phyloP scores from a whole-genome alignment of 2,888 invertebrate species.

The Agrotis segetum region DNA sequence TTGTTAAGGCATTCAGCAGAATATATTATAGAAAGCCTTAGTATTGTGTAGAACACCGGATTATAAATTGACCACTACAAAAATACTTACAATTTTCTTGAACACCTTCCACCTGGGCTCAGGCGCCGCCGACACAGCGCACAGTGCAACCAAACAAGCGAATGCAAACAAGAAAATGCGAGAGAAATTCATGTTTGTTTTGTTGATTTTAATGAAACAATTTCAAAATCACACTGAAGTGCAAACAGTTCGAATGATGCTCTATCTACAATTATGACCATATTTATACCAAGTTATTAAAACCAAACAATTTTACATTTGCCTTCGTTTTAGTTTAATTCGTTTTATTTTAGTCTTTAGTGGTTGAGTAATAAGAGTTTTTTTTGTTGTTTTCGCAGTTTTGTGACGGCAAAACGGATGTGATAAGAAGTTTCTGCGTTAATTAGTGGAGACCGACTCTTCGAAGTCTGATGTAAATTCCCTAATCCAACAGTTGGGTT shows the following conservation, averaged over 20 bases:
- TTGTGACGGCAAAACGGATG: neutral
- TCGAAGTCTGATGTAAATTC: slow-evolving; percentile 51
- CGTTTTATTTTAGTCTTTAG: slow-evolving; percentile 26
- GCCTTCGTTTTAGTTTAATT: neutral
- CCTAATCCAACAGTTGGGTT: slow-evolving; percentile 48
- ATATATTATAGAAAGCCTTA: too few relatives aligned
- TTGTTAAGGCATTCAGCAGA: too few relatives aligned
- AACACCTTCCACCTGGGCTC: slow-evolving; percentile 73
- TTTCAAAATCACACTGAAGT: slow-evolving; percentile 15
- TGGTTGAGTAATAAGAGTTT: neutral
- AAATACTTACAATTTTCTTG: slow-evolving; percentile 70
- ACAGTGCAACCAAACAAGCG: slow-evolving; percentile 62
- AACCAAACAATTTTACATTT: slow-evolving; percentile 35
- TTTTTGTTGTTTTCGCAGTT: neutral
- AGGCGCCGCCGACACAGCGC: slow-evolving; percentile 68
- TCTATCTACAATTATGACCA: slow-evolving; percentile 25
- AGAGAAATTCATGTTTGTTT: slow-evolving; percentile 72
- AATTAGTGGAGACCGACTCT: slow-evolving; percentile 32
- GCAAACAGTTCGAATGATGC: slow-evolving; percentile 51
- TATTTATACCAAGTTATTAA: slow-evolving; percentile 48
- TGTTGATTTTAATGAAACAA: neutral
- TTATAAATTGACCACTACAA: too few relatives aligned
- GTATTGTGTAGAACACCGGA: too few relatives aligned
- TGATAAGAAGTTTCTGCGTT: slow-evolving; percentile 46
- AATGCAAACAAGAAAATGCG: slow-evolving; percentile 63